Evolutionary conservation across 2,888 invertebrate genomes (phyloP).

Genomic region (Drosophila anomelani): DNA sequence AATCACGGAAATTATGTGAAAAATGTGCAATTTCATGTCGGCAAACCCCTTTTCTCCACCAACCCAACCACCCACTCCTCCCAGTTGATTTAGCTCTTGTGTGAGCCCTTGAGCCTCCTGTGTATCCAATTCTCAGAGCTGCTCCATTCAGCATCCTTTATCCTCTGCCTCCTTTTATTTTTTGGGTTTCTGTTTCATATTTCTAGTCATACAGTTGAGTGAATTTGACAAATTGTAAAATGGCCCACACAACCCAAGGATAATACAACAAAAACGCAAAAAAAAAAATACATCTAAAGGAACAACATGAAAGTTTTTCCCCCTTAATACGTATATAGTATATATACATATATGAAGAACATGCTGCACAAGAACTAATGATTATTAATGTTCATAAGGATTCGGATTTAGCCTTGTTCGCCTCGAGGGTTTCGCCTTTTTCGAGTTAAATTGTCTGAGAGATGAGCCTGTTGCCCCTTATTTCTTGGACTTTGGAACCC

Average conservation of each 20-base stretch:
- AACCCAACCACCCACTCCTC: conserved; percentile 1
- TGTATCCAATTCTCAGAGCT: conserved; percentile 15
- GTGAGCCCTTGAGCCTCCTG: conserved; percentile 26
- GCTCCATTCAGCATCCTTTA: conserved; percentile 30
- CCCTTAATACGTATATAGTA: conserved; percentile 17
- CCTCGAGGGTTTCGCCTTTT: conserved; percentile 12
- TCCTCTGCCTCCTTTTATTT: conserved; percentile 20
- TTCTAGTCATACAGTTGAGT: conserved; percentile 66
- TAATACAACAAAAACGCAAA: conserved; percentile 5
- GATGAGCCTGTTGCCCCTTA: conserved; percentile 51
- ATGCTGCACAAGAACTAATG: conserved; percentile 61
- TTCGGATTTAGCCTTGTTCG: conserved; percentile 29
- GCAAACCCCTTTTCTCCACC: conserved; percentile 47
- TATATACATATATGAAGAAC: conserved; percentile 17
- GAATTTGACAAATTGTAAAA: conserved; percentile 77
- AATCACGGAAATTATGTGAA: conserved; percentile 69
- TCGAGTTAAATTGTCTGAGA: conserved; percentile 53
- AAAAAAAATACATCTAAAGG: conserved; percentile 2
- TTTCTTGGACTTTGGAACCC: conserved; percentile 6
- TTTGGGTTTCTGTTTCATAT: conserved; percentile 47
- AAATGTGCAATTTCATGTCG: conserved; percentile 75
- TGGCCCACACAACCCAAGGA: conserved; percentile 49
- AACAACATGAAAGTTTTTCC: conserved; percentile 24
- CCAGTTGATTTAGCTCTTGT: conserved; percentile 20
- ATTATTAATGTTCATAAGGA: conserved; percentile 74